Percentiles rank a stretch among this genome's conserved stretches.
These are phyloP conservation scores for Diorhabda elongata DNA, from an alignment of 1,140 invertebrate genomes.

Conservation along the genomic window DNA sequence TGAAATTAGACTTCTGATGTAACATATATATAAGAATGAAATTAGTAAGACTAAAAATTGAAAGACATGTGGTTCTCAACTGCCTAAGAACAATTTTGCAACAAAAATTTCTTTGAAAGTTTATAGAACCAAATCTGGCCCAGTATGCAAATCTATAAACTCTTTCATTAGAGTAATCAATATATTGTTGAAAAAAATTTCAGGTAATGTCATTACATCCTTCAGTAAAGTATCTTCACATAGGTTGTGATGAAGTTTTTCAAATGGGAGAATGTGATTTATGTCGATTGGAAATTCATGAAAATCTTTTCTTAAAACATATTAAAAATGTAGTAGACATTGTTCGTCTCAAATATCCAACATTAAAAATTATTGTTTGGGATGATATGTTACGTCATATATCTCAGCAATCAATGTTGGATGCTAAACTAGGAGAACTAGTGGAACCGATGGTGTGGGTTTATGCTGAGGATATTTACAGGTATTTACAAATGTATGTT, in stretches of 20 bases:
- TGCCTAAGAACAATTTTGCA: neutral
- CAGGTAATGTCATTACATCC: constrained; percentile 61
- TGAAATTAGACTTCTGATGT: too few relatives aligned
- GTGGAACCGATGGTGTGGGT: constrained; percentile 88
- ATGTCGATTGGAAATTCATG: constrained; percentile 55
- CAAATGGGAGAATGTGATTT: constrained; percentile 76
- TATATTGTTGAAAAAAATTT: constrained; percentile 8
- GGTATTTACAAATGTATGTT: constrained; percentile 35
- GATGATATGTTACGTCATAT: constrained; percentile 89
- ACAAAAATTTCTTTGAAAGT: too few relatives aligned
- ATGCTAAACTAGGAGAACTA: constrained; percentile 65
- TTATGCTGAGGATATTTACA: constrained; percentile 59
- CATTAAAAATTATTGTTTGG: constrained; percentile 77
- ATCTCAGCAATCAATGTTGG: constrained; percentile 60
- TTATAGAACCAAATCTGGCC: neutral
- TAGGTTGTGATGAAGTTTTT: constrained; percentile 79
- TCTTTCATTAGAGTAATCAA: neutral
- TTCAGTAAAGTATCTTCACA: constrained; percentile 55
- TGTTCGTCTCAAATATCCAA: constrained; percentile 60
- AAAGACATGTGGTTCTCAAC: neutral
- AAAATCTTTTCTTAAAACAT: constrained; percentile 69
- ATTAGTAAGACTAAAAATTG: too few relatives aligned
- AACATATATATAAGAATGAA: too few relatives aligned
- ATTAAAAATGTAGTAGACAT: constrained; percentile 60
- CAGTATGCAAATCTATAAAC: neutral